Percentiles rank a stretch among this genome's conserved stretches.
phyloP scores from a whole-genome alignment of 2,797 vertebrate genomes.

The Lateolabrax maculatus region DNA sequence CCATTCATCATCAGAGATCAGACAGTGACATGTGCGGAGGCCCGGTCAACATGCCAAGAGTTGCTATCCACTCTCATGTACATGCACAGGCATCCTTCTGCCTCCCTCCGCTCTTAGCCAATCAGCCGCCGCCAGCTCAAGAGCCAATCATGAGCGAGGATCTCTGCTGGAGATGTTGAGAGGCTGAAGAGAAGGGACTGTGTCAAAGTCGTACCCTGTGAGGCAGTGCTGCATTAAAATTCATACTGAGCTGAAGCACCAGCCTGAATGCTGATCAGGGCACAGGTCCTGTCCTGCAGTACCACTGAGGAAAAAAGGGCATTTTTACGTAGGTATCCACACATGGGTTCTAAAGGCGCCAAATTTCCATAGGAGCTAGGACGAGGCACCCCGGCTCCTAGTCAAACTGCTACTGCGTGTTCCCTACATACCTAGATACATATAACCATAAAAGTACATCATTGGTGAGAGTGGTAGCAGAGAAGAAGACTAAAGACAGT shows the following conservation, averaged over 20 bases:
- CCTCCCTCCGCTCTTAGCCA: conserved; percentile 41
- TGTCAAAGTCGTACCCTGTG: conserved; percentile 71
- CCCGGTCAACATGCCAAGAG: conserved; percentile 52
- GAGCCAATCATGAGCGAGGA: conserved; percentile 55
- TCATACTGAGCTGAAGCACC: conserved; percentile 51
- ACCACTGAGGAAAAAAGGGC: not conserved
- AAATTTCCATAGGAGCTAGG: too few species aligned
- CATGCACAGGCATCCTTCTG: conserved; percentile 39
- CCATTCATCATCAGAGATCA: conserved; percentile 62
- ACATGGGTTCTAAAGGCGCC: too few species aligned
- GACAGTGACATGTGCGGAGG: conserved; percentile 42
- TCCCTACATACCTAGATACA: conserved; percentile 9
- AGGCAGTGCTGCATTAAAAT: conserved; percentile 77
- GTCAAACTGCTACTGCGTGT: too few species aligned
- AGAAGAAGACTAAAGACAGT: conserved; percentile 39
- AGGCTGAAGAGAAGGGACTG: conserved; percentile 53
- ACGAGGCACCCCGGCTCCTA: too few species aligned
- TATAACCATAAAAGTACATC: conserved; percentile 35
- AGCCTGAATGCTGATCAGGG: conserved; percentile 71
- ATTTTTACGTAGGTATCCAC: conserved; percentile 10
- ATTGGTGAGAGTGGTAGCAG: conserved; percentile 22
- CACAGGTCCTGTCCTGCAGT: conserved; percentile 45
- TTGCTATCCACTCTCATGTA: conserved; percentile 22
- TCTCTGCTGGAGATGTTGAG: conserved; percentile 50
- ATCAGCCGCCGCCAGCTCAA: conserved; percentile 29